Conservation (phyloP, 2,113 vertebrate genomes). For the Mustela lutreola region DNA sequence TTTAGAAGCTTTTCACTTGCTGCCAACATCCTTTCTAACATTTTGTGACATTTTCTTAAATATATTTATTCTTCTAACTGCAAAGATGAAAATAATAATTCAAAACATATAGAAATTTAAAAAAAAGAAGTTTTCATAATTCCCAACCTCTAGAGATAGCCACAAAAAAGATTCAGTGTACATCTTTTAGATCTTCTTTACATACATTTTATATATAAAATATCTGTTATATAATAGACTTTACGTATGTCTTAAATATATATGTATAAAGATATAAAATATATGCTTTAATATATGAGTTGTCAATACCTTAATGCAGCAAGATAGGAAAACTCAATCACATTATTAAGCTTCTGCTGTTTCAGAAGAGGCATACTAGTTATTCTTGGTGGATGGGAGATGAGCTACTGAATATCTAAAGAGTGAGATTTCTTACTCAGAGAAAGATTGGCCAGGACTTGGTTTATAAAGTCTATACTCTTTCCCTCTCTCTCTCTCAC, state of each 20-base stretch:
- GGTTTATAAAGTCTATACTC: background rate
- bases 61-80: conserved; percentile 49
- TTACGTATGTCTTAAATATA: background rate
- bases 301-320: background rate
- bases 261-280: background rate
- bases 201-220: background rate
- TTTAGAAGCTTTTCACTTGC: conserved; percentile 27
- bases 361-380: background rate
- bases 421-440: background rate
- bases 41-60: conserved; percentile 61
- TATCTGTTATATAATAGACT: background rate
- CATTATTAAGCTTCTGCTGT: background rate
- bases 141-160: background rate
- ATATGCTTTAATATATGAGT: background rate
- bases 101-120: conserved; percentile 39
- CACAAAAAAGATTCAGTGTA: background rate
- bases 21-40: conserved; percentile 17
- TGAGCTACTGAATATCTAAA: background rate
- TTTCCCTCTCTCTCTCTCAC: background rate
- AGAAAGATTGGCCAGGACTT: background rate
- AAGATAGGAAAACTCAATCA: background rate
- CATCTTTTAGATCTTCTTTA: background rate
- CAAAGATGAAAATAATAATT: conserved; percentile 40
- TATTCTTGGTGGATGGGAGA: background rate
- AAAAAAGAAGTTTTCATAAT: conserved; percentile 31